A percentile compares a stretch with the other conserved stretches of the same genome.
Conservation (phyloP, 2,797 vertebrate species). For the Podarcis siculus region DNA sequence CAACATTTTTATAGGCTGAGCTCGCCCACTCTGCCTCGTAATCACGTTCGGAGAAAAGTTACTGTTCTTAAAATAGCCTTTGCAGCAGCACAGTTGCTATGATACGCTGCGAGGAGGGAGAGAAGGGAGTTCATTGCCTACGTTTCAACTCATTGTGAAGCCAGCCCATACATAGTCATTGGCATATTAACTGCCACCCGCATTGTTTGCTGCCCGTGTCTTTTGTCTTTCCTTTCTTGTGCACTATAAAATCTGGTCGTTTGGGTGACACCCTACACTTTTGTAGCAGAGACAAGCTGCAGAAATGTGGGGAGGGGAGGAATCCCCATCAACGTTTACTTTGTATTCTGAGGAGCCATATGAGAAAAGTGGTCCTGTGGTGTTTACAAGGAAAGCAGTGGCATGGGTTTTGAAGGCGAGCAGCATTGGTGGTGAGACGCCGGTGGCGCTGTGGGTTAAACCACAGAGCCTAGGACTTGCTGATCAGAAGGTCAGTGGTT, state of each 20-base stretch:
- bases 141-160: conserved; percentile 54
- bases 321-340: neutral
- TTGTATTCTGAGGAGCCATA: neutral
- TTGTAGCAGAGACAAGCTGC: neutral
- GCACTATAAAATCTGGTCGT: neutral
- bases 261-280: conserved; percentile 6
- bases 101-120: conserved; percentile 61
- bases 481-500: no score
- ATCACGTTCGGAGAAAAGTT: conserved; percentile 74
- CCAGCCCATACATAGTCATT: conserved; percentile 14
- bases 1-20: conserved; percentile 54
- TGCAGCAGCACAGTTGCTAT: conserved; percentile 75
- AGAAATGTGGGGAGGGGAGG: neutral
- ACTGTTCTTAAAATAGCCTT: conserved; percentile 77
- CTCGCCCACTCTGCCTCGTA: conserved; percentile 64
- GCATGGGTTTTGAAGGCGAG: neutral
- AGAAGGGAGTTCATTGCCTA: conserved; percentile 51
- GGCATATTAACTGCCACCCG: conserved; percentile 34
- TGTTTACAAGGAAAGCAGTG: neutral
- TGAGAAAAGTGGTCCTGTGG: fast-evolving
- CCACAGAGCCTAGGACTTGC: no score
- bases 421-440: no score
- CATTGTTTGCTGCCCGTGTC: conserved; percentile 14
- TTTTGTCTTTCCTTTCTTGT: neutral
- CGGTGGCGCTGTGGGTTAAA: no score